Percentiles rank a stretch among this genome's conserved stretches.
Conservation (phyloP, 2,113 vertebrate species). For the Zingel zingel region DNA sequence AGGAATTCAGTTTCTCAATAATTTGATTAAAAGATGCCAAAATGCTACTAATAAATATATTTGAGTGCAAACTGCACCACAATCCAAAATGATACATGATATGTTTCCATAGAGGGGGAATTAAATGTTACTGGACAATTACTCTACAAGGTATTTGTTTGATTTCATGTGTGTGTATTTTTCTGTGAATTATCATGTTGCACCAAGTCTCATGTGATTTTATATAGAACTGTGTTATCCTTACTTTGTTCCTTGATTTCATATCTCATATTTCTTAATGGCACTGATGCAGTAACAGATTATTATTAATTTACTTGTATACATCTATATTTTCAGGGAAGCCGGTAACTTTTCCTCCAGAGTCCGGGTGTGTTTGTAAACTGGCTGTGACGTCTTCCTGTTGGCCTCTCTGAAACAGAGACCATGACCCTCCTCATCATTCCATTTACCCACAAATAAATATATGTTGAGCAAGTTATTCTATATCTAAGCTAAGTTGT, state of each 20-base stretch:
- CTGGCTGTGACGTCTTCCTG: conserved; percentile 56
- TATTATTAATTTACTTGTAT: conserved; percentile 6
- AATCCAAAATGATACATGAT: neutral
- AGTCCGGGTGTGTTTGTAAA: conserved; percentile 78
- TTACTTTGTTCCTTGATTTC: neutral
- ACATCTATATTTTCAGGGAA: conserved; percentile 72
- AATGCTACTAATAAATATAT: neutral
- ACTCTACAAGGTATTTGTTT: neutral
- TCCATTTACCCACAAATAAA: neutral
- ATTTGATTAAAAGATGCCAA: conserved; percentile 5
- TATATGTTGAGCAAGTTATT: neutral
- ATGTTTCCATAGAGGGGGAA: neutral
- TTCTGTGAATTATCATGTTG: neutral
- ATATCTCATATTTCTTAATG: neutral
- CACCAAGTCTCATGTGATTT: neutral
- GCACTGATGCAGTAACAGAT: neutral
- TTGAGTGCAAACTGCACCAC: neutral
- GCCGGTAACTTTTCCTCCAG: conserved; percentile 76
- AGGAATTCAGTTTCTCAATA: neutral
- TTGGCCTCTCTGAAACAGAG: conserved; percentile 71
- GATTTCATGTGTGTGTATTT: neutral
- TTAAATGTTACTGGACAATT: neutral
- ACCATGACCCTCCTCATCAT: neutral
- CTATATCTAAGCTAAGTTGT: neutral
- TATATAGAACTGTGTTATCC: neutral